Evolutionary conservation across 2,888 invertebrate genomes (phyloP), one percentile per base, ranked within the genome.

Genomic region (Autographa gamma): DNA sequence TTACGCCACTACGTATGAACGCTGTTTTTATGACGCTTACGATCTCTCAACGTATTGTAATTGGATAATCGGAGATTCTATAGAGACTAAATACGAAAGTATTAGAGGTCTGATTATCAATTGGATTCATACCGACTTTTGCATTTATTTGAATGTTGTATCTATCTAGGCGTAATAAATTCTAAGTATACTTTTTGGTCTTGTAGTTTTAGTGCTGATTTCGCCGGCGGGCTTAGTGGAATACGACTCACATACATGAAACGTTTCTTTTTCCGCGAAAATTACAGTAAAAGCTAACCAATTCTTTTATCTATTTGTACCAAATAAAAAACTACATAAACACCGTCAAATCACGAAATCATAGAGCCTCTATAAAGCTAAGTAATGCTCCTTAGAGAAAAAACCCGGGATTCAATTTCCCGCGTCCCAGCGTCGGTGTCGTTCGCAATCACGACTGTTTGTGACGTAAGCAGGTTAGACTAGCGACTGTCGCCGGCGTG

Each of bases 361-460:
- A 60, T 34, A 70, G 19, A 63, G 62, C 25, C 18, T 65, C 66
- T 41, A 66, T 66, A 79, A 77, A 80, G 77, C 74, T 69, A 76
- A 76, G 73, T 72, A 83, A 81, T 82, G 62, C 74, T 58, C 73
- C 73, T 76, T 69, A 73, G 77, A 71, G 77, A 78, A 85, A 86
- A 85, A 86, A 87, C 83, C 78, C 73, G 72, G 79, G 86, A 91
- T 89, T 80, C 75, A 86, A 90, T 92, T 89, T 87, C 85, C 83
- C 81, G 81, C 81, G 79, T 79, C 86, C 85, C 80, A 86, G 85
- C 81, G 81, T 48, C 48, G 48, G 48, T 48, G 80, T 86, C 87
- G 86, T 79, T 90, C 86, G 90, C 93, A 92, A 93, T 93, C 93
- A 92, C 85, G 85, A 84, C 89, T 90, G 84, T 90, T 91, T 91